A percentile compares a stretch with the other conserved stretches of the same genome.
Evolutionary conservation across 2,113 vertebrate genomes (phyloP).

Genomic region (Seriola dumerili): DNA sequence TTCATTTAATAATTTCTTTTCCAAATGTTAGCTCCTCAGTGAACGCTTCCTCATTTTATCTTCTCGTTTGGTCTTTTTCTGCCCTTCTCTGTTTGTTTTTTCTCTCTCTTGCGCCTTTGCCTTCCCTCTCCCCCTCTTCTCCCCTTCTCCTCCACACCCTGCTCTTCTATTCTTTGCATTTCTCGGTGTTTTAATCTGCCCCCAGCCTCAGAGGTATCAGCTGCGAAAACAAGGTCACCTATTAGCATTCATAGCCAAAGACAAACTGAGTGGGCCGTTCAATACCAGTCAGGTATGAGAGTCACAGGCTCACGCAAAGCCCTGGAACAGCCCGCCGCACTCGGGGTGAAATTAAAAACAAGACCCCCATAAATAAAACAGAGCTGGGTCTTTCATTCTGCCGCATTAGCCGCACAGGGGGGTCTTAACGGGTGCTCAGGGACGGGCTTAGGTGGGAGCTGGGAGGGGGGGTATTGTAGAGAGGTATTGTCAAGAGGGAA

Average conservation of each 20-base stretch:
- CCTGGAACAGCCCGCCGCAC: conserved; percentile 36
- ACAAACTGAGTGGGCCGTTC: conserved; percentile 55
- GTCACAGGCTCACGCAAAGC: conserved; percentile 41
- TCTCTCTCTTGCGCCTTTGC: neutral
- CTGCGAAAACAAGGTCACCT: conserved; percentile 73
- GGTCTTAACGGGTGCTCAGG: conserved; percentile 57
- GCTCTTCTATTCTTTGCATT: conserved; percentile 54
- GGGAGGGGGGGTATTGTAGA: no score
- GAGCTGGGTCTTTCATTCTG: conserved; percentile 57
- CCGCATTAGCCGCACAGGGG: conserved; percentile 49
- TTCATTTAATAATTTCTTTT: conserved; percentile 52
- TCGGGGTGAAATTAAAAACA: conserved; percentile 77
- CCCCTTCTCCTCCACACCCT: neutral
- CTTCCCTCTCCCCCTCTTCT: neutral
- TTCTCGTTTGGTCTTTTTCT: neutral
- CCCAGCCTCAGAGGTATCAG: conserved; percentile 57
- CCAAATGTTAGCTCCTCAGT: conserved; percentile 9
- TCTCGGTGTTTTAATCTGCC: conserved; percentile 66
- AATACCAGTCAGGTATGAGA: conserved; percentile 70
- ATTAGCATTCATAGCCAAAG: conserved; percentile 77
- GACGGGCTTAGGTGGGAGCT: conserved; percentile 45
- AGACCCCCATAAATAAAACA: conserved; percentile 81
- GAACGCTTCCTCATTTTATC: conserved; percentile 10
- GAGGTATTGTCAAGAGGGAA: conserved; percentile 43
- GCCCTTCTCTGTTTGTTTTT: conserved; percentile 3